phyloP scores from a whole-genome alignment of 2,888 invertebrate genomes.

The Eristalinus sepulchralis region DNA sequence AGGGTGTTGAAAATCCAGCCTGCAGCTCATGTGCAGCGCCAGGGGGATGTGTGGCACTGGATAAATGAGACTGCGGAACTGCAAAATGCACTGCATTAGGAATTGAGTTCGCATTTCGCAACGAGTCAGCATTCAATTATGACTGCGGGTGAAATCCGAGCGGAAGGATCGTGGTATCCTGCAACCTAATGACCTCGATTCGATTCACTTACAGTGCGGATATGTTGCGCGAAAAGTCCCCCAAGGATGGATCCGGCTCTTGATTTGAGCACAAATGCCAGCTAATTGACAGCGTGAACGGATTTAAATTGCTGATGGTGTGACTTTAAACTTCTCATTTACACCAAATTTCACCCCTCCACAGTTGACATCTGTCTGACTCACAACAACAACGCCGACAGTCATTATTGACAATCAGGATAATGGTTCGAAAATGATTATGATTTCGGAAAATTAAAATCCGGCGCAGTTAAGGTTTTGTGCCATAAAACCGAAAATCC shows the following conservation, averaged over 20 bases:
- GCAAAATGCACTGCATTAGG: background rate
- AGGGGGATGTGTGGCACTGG: background rate
- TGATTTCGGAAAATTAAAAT: background rate
- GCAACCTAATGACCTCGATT: background rate
- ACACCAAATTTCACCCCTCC: background rate
- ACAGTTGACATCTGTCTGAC: background rate
- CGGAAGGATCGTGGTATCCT: background rate
- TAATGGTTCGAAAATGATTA: background rate
- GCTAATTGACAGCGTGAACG: background rate
- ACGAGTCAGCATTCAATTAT: background rate
- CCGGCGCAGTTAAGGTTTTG: background rate
- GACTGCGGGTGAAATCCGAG: background rate
- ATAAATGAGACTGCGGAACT: background rate
- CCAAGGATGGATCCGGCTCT: background rate
- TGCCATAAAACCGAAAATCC: background rate
- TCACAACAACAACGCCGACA: background rate
- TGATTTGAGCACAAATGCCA: background rate
- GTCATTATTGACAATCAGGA: background rate
- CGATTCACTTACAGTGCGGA: background rate
- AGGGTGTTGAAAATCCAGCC: conserved; percentile 1
- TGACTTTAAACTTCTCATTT: background rate
- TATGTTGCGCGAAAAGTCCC: background rate
- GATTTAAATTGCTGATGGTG: too few relatives aligned
- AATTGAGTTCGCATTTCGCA: background rate
- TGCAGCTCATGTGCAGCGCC: conserved; percentile 2